Evolutionary conservation across 1,140 invertebrate species (phyloP).

Genomic region (Saccostrea glomerata): DNA sequence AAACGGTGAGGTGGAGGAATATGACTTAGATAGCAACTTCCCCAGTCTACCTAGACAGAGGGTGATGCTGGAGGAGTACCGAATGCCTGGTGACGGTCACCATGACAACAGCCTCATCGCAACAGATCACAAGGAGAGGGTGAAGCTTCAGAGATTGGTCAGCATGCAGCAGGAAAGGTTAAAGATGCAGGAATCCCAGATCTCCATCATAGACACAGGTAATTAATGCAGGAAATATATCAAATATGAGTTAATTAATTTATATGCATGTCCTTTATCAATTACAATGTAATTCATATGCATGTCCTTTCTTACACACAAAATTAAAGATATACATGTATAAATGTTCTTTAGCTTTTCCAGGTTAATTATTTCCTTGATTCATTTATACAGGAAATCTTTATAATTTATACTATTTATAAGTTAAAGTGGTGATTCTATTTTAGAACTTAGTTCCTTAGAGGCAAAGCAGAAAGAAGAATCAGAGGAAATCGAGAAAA

Average conservation of each 20-base stretch:
- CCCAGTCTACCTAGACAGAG: constrained; percentile 60
- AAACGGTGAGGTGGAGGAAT: constrained; percentile 79
- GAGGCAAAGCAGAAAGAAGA: constrained; percentile 92
- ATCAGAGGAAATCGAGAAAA: constrained; percentile 89
- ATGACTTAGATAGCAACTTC: constrained; percentile 72
- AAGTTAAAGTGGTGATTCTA: constrained; percentile 79
- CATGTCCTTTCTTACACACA: neutral
- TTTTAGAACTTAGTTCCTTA: constrained; percentile 93
- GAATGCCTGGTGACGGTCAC: constrained; percentile 54
- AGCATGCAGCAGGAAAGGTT: constrained; percentile 94
- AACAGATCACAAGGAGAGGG: constrained; percentile 77
- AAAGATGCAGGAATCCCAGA: constrained; percentile 91
- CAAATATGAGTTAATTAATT: neutral
- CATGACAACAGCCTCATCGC: constrained; percentile 48
- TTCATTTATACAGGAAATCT: neutral
- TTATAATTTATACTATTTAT: neutral
- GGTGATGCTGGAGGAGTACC: constrained; percentile 61
- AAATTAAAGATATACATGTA: neutral
- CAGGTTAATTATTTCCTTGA: neutral
- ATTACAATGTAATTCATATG: neutral
- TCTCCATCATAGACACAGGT: constrained; percentile 84
- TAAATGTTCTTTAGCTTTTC: neutral
- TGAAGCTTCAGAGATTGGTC: constrained; percentile 90
- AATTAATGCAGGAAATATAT: constrained; percentile 59
- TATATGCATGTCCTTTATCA: neutral